These are phyloP conservation scores for Austrofundulus limnaeus DNA, from an alignment of 2,113 vertebrate genomes.

Conservation along the genomic window DNA sequence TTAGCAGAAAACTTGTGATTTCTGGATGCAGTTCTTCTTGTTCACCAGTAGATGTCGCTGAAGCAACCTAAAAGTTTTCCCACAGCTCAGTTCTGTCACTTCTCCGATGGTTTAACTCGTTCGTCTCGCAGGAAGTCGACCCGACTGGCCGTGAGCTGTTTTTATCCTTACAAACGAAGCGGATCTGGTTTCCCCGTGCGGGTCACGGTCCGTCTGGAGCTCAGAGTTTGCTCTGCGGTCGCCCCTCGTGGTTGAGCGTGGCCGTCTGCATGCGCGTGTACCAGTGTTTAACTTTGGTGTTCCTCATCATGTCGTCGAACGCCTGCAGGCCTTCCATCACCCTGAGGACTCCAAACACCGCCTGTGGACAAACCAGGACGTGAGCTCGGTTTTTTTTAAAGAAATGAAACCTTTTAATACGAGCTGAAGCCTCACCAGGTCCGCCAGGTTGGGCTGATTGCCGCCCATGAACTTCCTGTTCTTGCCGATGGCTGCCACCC, in stretches of 20 bases:
- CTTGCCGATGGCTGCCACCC: slow-evolving; percentile 90
- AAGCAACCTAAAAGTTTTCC: background rate
- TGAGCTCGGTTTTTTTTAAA: no score
- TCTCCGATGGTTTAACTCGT: no score
- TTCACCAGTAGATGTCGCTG: slow-evolving; percentile 29
- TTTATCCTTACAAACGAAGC: no score
- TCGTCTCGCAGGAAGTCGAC: background rate
- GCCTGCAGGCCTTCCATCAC: slow-evolving; percentile 96
- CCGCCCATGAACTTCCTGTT: slow-evolving; percentile 93
- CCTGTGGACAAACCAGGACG: slow-evolving; percentile 67
- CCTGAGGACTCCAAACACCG: slow-evolving; percentile 91
- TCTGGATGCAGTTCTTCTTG: background rate
- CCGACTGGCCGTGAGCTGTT: background rate
- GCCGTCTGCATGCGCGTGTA: slow-evolving; percentile 87
- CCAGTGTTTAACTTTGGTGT: slow-evolving; percentile 89
- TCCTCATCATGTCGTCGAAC: slow-evolving; percentile 92
- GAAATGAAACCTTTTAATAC: no score
- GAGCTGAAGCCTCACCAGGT: slow-evolving; percentile 84
- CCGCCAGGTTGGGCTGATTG: slow-evolving; percentile 89
- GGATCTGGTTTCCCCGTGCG: background rate
- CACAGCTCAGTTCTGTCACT: background rate
- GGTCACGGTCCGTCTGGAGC: background rate
- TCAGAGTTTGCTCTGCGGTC: background rate
- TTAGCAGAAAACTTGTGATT: rapidly evolving
- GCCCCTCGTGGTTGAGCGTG: slow-evolving; percentile 62